These are phyloP conservation scores for Hafferia zeledoni DNA, from an alignment of 2,797 vertebrate species.

Conservation along the genomic window DNA sequence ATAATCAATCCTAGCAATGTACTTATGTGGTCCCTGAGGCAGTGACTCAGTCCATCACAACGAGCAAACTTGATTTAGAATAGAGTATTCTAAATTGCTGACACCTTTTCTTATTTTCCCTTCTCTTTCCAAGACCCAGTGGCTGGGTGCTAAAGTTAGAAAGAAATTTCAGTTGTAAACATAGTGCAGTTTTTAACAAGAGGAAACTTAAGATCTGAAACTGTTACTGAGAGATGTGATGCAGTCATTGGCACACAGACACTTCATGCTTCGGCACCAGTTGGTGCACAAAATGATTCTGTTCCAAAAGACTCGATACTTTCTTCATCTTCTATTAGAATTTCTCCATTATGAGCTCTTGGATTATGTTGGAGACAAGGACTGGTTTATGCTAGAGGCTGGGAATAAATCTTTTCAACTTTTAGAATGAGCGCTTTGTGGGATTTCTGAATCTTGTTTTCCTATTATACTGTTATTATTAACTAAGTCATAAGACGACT, in stretches of 20 bases:
- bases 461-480: not conserved
- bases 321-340: not conserved
- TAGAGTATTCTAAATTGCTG: conserved; percentile 5
- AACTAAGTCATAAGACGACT: not conserved
- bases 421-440: not conserved
- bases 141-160: not conserved
- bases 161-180: not conserved
- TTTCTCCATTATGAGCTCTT: not conserved
- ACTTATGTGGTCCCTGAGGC: not conserved
- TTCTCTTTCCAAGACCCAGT: not conserved
- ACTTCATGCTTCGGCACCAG: not conserved
- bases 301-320: not conserved
- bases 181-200: not conserved
- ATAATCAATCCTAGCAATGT: not conserved
- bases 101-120: not conserved
- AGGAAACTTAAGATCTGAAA: not conserved
- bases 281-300: not conserved
- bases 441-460: not conserved
- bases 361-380: not conserved
- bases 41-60: conserved; percentile 1
- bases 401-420: not conserved
- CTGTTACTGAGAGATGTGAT: not conserved
- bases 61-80: conserved; percentile 6
- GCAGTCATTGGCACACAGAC: not conserved
- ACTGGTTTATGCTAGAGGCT: not conserved